Conservation (phyloP, 1,140 invertebrate genomes). For the Anoplolepis gracilipes region DNA sequence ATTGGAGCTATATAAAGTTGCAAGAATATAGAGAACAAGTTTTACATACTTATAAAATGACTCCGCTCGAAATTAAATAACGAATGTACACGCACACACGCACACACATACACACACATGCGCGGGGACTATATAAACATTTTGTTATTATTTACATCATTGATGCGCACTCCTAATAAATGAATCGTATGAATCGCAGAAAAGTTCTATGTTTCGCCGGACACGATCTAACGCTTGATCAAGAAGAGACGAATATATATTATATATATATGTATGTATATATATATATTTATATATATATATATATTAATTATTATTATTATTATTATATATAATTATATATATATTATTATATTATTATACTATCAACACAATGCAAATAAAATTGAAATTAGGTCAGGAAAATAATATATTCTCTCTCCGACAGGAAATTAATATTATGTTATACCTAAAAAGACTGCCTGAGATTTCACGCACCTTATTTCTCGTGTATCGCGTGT, state of each 20-base stretch:
- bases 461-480: constrained; percentile 57
- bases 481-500: constrained; percentile 31
- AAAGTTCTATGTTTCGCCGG: constrained; percentile 28
- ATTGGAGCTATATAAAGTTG: constrained; percentile 48
- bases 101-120: no score
- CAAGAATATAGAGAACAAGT: constrained; percentile 24
- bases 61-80: constrained; percentile 60
- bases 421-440: constrained; percentile 65
- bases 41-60: constrained; percentile 24
- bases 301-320: constrained; percentile 48
- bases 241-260: constrained; percentile 42
- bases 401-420: constrained; percentile 68
- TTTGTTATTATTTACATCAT: constrained; percentile 62
- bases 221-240: constrained; percentile 26
- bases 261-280: constrained; percentile 44
- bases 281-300: constrained; percentile 65
- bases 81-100: constrained; percentile 23
- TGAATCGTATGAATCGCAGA: constrained; percentile 13
- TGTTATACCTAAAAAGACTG: constrained; percentile 58
- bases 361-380: constrained; percentile 45
- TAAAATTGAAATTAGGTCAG: constrained; percentile 65
- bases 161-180: constrained; percentile 33
- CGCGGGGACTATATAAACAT: constrained; percentile 66
- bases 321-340: constrained; percentile 32
- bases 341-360: constrained; percentile 36